Conservation (phyloP, 1,140 invertebrate species). For the Drosophila kanapiae region DNA sequence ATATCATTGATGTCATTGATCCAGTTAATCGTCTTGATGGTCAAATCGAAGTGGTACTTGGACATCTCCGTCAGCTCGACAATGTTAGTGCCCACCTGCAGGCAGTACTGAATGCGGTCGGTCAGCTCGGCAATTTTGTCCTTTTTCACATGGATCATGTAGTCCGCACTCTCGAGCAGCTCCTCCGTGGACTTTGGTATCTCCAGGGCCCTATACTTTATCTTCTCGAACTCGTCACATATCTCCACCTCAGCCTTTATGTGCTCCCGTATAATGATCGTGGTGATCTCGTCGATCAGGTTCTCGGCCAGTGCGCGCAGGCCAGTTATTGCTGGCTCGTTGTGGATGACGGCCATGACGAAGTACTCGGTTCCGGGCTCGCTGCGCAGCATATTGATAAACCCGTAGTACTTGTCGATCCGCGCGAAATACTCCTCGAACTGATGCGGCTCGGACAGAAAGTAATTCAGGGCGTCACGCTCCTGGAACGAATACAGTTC, state of each 20-base stretch:
- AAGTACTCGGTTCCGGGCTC: conserved; percentile 89
- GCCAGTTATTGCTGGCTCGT: conserved; percentile 85
- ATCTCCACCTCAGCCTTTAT: conserved; percentile 88
- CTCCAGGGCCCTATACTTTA: conserved; percentile 87
- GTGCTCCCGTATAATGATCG: conserved; percentile 86
- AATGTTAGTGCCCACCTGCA: conserved; percentile 88
- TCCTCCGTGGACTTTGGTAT: conserved; percentile 90
- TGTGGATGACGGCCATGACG: conserved; percentile 86
- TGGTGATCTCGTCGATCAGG: conserved; percentile 86
- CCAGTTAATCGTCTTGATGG: conserved; percentile 90
- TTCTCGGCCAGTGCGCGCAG: conserved; percentile 85
- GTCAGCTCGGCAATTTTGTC: conserved; percentile 87
- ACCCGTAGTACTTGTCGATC: conserved; percentile 87
- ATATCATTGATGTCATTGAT: conserved; percentile 90
- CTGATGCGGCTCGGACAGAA: conserved; percentile 85
- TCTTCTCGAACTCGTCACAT: conserved; percentile 88
- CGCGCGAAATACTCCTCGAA: conserved; percentile 87
- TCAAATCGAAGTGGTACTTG: conserved; percentile 89
- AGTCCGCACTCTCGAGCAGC: conserved; percentile 89
- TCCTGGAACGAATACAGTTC: conserved; percentile 81
- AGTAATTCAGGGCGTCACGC: conserved; percentile 61
- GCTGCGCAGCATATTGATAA: conserved; percentile 87
- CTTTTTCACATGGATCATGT: conserved; percentile 88
- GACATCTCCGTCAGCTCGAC: conserved; percentile 89
- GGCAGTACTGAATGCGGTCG: conserved; percentile 88